These are phyloP conservation scores for Yasuhikotakia modesta DNA, from an alignment of 2,797 vertebrate species.

Conservation along the genomic window DNA sequence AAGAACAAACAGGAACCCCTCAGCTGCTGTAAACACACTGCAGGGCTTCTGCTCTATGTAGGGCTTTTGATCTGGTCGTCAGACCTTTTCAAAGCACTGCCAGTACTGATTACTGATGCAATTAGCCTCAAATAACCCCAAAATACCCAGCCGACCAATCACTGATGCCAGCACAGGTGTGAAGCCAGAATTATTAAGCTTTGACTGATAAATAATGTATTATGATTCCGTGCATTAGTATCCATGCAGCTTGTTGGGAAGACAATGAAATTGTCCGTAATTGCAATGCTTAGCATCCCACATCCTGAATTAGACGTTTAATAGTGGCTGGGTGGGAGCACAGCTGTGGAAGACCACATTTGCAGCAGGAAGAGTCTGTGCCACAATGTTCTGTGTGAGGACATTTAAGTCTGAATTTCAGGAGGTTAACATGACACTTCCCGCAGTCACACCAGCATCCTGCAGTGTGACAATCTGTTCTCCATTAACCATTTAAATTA, in stretches of 20 bases:
- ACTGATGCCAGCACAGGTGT: not conserved
- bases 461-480: not conserved
- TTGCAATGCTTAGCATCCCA: not conserved
- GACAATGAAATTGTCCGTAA: not conserved
- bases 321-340: not conserved
- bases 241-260: too few species aligned
- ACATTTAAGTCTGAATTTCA: not conserved
- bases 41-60: not conserved
- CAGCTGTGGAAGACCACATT: not conserved
- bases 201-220: not conserved
- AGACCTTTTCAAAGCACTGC: not conserved
- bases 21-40: conserved; percentile 2
- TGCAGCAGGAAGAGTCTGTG: not conserved
- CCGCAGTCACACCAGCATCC: not conserved
- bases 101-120: too few species aligned
- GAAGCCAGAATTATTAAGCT: not conserved
- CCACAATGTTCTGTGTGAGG: not conserved
- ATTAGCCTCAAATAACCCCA: not conserved
- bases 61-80: too few species aligned
- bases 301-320: conserved; percentile 6
- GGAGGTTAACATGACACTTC: not conserved
- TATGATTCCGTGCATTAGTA: too few species aligned
- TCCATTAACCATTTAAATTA: not conserved
- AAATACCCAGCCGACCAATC: not conserved
- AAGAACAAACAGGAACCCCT: not conserved